Evolutionary conservation across 2,888 invertebrate genomes (phyloP), one percentile per base, ranked within the genome.

Genomic region (Ophioninae sp.): DNA sequence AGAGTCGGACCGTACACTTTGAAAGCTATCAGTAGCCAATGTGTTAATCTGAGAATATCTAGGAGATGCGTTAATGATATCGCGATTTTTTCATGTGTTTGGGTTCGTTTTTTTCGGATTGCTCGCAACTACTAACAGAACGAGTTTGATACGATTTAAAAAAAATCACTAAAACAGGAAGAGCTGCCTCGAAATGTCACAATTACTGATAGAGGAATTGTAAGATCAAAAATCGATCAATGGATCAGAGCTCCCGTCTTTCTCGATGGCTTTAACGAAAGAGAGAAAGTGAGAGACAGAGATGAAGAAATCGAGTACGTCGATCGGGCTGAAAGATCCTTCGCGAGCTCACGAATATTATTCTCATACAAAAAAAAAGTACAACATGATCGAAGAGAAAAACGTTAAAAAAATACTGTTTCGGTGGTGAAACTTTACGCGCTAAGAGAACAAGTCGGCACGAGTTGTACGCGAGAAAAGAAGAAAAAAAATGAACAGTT

Each of bases 381-480:
- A 51, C 51, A 65, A 51, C 64, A 17, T 65, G 41, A 39, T 61
- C 9, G 30, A 58, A 5, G 44, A 30, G 30, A 44, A 23, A 56
- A 6, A 61, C 58, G 41, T 22, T 61, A 13, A 30, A 51, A 44
- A 68, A 80, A 68, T 80, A 75, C 68, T 61, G 67, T 74, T 58
- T 61, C 73, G 67, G 67, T 64, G 74, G 39, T 56, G 30, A 64
- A 75, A 65, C 75, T 37, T 39, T 65, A 41, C n/a, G 23, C 20
- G 6, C n/a, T 58, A 64, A 51, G 56, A 64, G 39, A 81, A 76
- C 20, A 23, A n/a, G 20, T 64, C 64, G 17, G 22, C 23, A 20
- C 63, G 22, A 63, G 64, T n/a, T 64, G n/a, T 41, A 37, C 51
- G 30, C 56, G 30, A 37, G 64, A 39, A 17, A 41, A 61, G 51